phyloP scores from a whole-genome alignment of 2,888 invertebrate genomes.

The Tuta absoluta region DNA sequence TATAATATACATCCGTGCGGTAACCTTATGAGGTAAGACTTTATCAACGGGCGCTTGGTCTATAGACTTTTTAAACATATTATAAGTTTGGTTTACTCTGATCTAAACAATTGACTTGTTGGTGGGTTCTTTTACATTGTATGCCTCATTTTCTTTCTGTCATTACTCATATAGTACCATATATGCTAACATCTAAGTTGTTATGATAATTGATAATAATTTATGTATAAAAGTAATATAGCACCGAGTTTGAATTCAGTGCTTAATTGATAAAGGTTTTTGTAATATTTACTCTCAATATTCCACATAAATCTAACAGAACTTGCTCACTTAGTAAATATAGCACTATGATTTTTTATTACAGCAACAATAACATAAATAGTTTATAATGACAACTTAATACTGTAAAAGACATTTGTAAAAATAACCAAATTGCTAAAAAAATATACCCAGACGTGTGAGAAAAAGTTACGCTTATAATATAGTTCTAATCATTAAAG shows the following conservation, averaged over 20 bases:
- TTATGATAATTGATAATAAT: background rate
- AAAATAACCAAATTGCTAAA: too few species aligned
- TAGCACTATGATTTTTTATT: background rate
- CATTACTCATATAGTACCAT: background rate
- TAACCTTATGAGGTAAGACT: too few species aligned
- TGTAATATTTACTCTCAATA: background rate
- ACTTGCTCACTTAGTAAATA: background rate
- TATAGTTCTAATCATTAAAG: too few species aligned
- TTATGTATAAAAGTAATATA: conserved; percentile 10
- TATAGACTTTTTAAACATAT: too few species aligned
- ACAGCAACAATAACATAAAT: background rate
- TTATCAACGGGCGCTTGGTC: too few species aligned
- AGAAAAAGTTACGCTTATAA: too few species aligned
- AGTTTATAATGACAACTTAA: background rate
- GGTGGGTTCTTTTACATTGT: too few species aligned
- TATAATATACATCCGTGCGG: too few species aligned
- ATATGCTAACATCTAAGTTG: background rate
- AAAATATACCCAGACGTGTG: too few species aligned
- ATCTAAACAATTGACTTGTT: too few species aligned
- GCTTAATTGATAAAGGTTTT: conserved; percentile 1
- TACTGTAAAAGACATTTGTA: background rate
- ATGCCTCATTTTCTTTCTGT: too few species aligned
- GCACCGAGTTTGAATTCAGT: conserved; percentile 31
- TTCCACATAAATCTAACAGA: background rate
- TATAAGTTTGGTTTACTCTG: too few species aligned